Percentiles rank a stretch among this genome's conserved stretches.
These are phyloP conservation scores for Tursiops truncatus DNA, from an alignment of 2,113 vertebrate species.

Conservation along the genomic window DNA sequence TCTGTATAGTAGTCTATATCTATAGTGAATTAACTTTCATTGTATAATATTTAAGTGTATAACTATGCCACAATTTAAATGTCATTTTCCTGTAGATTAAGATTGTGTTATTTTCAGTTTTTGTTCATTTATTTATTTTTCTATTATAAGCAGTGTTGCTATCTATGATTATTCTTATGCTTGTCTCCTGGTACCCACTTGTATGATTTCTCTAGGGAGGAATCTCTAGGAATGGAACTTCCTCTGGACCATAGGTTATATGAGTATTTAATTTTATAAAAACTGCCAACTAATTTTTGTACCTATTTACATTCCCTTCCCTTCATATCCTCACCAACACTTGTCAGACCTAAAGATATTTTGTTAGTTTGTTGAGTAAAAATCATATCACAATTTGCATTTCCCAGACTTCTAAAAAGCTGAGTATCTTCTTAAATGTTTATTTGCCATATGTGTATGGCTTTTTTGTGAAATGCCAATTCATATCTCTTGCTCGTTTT, in stretches of 20 bases:
- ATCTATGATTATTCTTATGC: not conserved
- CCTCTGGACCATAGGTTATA: not conserved
- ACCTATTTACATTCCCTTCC: not conserved
- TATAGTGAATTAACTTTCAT: not conserved
- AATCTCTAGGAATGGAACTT: not conserved
- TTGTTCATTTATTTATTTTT: not conserved
- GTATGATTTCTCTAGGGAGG: not conserved
- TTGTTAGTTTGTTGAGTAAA: not conserved
- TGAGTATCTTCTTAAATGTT: not conserved
- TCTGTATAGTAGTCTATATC: not conserved
- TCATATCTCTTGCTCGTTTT: not conserved
- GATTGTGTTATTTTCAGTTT: not conserved
- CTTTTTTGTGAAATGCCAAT: not conserved
- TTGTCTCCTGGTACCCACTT: not conserved
- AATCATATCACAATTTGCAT: not conserved
- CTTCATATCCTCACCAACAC: not conserved
- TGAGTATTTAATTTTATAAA: conserved; percentile 7
- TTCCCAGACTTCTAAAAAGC: not conserved
- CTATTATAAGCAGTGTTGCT: not conserved
- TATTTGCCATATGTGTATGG: not conserved
- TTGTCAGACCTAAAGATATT: not conserved
- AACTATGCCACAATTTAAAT: not conserved
- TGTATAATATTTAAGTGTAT: not conserved
- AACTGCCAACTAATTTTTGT: not conserved
- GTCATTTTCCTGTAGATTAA: not conserved